Evolutionary conservation across 2,113 vertebrate species (phyloP).

Genomic region (Chaenocephalus aceratus): DNA sequence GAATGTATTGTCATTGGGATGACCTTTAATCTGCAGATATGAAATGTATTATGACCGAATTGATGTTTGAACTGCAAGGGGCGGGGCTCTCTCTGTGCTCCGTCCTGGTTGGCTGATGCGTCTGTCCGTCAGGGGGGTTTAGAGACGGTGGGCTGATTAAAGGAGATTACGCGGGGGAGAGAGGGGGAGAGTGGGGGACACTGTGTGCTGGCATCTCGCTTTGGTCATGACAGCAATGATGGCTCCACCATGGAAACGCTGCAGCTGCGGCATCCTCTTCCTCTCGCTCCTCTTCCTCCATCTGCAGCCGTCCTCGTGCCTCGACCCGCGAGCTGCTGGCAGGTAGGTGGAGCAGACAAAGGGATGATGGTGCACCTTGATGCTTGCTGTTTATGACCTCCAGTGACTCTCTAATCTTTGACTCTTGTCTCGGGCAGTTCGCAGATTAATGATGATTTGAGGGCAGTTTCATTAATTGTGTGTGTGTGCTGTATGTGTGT

Average conservation of each 20-base stretch:
- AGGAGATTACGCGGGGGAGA: conserved; percentile 62
- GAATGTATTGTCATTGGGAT: not conserved
- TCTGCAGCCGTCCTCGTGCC: conserved; percentile 17
- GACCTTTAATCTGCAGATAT: conserved; percentile 20
- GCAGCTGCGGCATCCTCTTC: conserved; percentile 43
- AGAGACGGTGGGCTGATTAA: conserved; percentile 64
- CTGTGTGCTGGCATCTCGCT: conserved; percentile 46
- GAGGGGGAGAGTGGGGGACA: conserved; percentile 29
- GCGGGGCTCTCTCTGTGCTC: conserved; percentile 6
- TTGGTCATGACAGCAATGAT: conserved; percentile 44
- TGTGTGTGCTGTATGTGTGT: not conserved
- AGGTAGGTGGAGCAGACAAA: conserved; percentile 46
- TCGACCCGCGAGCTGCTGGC: conserved; percentile 18
- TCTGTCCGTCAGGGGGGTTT: conserved; percentile 41
- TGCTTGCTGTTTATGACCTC: conserved; percentile 10
- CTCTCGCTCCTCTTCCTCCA: conserved; percentile 36
- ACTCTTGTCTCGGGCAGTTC: conserved; percentile 18
- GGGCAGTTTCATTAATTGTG: not conserved
- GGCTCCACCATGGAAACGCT: conserved; percentile 56
- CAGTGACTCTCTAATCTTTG: conserved; percentile 47
- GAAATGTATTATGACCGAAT: not conserved
- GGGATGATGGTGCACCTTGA: not conserved
- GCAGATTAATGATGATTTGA: conserved; percentile 10
- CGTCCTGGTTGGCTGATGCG: conserved; percentile 49
- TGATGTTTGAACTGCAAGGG: conserved; percentile 13